Conservation (phyloP, 2,113 vertebrate species). For the Erinaceus europaeus region DNA sequence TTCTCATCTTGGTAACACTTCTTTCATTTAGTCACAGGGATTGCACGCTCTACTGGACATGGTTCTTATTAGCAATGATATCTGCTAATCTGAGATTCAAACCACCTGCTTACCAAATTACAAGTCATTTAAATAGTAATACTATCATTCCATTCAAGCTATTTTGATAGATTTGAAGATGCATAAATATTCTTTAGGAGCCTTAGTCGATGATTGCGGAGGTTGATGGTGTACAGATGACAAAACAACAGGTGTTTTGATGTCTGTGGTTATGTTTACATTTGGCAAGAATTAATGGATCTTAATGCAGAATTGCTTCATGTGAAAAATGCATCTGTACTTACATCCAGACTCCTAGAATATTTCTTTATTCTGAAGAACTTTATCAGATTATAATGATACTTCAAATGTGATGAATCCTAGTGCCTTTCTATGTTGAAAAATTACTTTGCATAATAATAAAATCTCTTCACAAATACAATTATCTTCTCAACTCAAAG, state of each 20-base stretch:
- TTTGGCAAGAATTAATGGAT: conserved; percentile 38
- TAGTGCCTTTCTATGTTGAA: conserved; percentile 9
- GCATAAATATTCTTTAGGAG: not conserved
- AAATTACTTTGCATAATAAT: conserved; percentile 47
- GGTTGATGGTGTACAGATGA: not conserved
- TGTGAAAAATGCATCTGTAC: not conserved
- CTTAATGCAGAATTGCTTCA: not conserved
- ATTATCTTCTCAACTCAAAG: conserved; percentile 35
- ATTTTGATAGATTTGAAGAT: conserved; percentile 11
- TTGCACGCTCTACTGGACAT: not conserved
- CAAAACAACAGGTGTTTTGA: not conserved
- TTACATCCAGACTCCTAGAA: not conserved
- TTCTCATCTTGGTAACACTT: not conserved
- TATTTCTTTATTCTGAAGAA: conserved; percentile 25
- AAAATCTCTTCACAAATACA: conserved; percentile 37
- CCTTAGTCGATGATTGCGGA: conserved; percentile 3
- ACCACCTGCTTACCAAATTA: conserved; percentile 6
- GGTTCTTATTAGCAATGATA: not conserved
- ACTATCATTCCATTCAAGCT: not conserved
- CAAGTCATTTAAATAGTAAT: not conserved
- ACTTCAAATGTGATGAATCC: conserved; percentile 44
- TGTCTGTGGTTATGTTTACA: not conserved
- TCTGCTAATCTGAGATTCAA: not conserved
- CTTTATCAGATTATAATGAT: conserved; percentile 47
- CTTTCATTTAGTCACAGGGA: not conserved